These are phyloP conservation scores for Sebastes matsubarae DNA, from an alignment of 2,797 vertebrate genomes.

Conservation along the genomic window DNA sequence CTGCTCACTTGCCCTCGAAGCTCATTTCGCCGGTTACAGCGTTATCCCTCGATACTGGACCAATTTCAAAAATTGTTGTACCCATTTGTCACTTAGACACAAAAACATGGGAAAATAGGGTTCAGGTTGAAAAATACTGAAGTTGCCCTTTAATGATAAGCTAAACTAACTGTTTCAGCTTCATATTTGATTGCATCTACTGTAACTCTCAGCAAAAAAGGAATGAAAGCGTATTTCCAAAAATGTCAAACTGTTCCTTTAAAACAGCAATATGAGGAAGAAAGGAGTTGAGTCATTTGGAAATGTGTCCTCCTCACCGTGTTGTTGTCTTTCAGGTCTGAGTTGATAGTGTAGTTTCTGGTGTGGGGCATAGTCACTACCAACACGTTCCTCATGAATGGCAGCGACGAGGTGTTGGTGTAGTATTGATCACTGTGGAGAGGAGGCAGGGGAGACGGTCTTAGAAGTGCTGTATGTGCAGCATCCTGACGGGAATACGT, in stretches of 20 bases:
- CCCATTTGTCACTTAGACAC: too few species aligned
- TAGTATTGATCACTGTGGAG: constrained; percentile 80
- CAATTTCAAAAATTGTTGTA: too few species aligned
- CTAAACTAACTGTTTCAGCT: neutral
- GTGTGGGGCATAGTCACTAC: constrained; percentile 83
- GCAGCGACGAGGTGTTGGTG: constrained; percentile 59
- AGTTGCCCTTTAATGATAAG: neutral
- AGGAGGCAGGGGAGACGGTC: neutral
- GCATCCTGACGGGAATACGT: neutral
- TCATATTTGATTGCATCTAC: neutral
- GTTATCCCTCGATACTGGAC: too few species aligned
- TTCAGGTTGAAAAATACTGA: too few species aligned
- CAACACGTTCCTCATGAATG: constrained; percentile 82
- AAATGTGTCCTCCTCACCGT: constrained; percentile 40
- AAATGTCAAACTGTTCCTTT: neutral
- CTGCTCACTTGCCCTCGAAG: too few species aligned
- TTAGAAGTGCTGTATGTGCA: neutral
- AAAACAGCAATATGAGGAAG: neutral
- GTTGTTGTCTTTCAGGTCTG: constrained; percentile 35
- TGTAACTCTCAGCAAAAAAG: neutral
- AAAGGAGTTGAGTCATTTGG: neutral
- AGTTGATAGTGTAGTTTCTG: constrained; percentile 73
- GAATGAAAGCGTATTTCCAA: neutral
- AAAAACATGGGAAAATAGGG: too few species aligned
- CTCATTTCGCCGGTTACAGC: too few species aligned